Conservation (phyloP, 2,113 vertebrate species). For the Gorsachius goisagi region DNA sequence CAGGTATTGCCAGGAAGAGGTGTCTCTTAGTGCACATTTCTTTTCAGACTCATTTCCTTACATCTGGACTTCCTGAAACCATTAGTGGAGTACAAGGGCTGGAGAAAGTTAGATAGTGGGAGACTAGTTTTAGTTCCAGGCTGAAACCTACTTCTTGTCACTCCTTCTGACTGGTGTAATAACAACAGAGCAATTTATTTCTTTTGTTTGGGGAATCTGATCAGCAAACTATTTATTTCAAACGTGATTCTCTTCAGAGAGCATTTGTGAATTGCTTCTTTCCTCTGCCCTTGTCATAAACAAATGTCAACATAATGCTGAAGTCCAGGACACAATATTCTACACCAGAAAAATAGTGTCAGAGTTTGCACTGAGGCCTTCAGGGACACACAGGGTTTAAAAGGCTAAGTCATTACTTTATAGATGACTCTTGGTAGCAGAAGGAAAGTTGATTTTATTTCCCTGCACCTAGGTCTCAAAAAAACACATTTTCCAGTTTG, state of each 20-base stretch:
- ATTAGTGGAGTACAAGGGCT: not conserved
- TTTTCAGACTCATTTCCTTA: not conserved
- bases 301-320: not conserved
- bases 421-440: not conserved
- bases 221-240: not conserved
- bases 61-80: not conserved
- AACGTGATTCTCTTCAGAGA: not conserved
- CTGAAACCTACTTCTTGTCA: not conserved
- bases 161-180: not conserved
- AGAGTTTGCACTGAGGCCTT: not conserved
- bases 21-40: not conserved
- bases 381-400: not conserved
- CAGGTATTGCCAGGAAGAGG: not conserved
- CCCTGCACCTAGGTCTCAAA: not conserved
- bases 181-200: accelerated
- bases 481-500: conserved; percentile 3
- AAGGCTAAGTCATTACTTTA: conserved; percentile 3
- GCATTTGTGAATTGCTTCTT: not conserved
- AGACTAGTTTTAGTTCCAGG: not conserved
- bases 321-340: not conserved
- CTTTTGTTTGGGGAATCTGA: not conserved
- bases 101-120: not conserved
- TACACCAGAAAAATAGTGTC: not conserved
- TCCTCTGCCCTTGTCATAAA: not conserved
- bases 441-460: conserved; percentile 41